Evolutionary conservation across 2,113 vertebrate genomes (phyloP), one percentile per base, ranked within the genome.

Genomic region (Vimba vimba): DNA sequence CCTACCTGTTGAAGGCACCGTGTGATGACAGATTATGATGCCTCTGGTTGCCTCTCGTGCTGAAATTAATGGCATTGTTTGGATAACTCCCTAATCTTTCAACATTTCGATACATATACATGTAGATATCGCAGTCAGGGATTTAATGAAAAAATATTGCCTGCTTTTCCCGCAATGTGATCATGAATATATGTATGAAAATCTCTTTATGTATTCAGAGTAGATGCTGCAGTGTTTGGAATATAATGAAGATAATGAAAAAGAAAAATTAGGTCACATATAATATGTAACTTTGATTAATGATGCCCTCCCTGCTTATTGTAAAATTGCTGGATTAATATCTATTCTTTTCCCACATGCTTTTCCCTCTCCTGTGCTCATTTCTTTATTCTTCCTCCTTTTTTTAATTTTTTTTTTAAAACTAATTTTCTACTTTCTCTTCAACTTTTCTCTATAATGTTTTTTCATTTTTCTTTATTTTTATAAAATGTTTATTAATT

Each of bases 101-200:
- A 73, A 57, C 47, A 57, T 83, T 73, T 71, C 39, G 1, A 76
- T 73, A 33, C n/a, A 36, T 57, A 39, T 71, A n/a, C 74, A 76
- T 76, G 45, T 76, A 80, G 59, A 79, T 83, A 45, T 50, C 45
- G 21, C 30, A 74, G 79, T 73, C 68, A 80, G 39, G 78, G 52
- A 47, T 84, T 73, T 89, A 84, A 89, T 87, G 86, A 89, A 79
- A 82, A 71, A 73, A 68, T 86, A 90, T 91, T 88, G 83, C 76
- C 57, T 64, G 50, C 59, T 78, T 77, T 83, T 78, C 39, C 83
- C 69, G 43, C 62, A 79, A 80, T 85, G 77, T 74, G 59, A 85
- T 89, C 88, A 91, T 88, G 66, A 88, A 89, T 90, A 82, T 85
- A 90, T 89, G 86, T 84, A 83, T 91, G 89, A 87, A 87, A 88